Conservation (phyloP, 2,797 vertebrate species). For the Ispidina picta region DNA sequence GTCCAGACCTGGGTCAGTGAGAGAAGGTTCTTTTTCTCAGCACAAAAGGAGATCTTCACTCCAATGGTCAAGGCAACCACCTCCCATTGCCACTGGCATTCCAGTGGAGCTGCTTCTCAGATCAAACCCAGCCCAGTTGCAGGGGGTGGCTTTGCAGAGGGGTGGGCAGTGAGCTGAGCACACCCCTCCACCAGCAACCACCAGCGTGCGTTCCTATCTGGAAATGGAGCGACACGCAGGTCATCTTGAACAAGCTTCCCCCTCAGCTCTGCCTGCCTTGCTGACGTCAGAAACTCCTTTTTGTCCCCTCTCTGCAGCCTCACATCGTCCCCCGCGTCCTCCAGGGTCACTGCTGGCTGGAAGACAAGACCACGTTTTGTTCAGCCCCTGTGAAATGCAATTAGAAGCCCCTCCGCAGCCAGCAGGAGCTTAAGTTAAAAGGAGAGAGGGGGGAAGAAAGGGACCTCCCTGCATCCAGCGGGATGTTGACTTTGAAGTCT, state of each 20-base stretch:
- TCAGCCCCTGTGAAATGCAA: conserved; percentile 83
- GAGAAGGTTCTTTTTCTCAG: not conserved
- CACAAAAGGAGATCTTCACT: not conserved
- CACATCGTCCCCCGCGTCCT: conserved; percentile 40
- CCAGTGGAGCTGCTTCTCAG: fast-evolving
- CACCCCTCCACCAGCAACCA: too few species aligned
- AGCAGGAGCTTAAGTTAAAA: conserved; percentile 69
- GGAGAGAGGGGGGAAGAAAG: conserved; percentile 22
- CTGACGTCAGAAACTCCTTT: conserved; percentile 17
- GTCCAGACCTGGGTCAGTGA: not conserved
- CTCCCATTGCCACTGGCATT: not conserved
- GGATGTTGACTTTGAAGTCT: conserved; percentile 85
- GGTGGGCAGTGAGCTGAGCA: fast-evolving
- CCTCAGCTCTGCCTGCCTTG: not conserved
- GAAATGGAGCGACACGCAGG: not conserved
- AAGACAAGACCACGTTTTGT: conserved; percentile 84
- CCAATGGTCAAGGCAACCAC: not conserved
- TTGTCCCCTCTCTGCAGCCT: conserved; percentile 54
- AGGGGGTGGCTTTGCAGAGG: fast-evolving
- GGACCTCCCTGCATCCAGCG: conserved; percentile 79
- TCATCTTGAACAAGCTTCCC: not conserved
- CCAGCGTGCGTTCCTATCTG: not conserved
- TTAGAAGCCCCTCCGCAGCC: conserved; percentile 81
- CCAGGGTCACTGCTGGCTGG: conserved; percentile 70
- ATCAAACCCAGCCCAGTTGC: not conserved